Conservation (phyloP, 2,113 vertebrate species). For the Anguilla japonica region DNA sequence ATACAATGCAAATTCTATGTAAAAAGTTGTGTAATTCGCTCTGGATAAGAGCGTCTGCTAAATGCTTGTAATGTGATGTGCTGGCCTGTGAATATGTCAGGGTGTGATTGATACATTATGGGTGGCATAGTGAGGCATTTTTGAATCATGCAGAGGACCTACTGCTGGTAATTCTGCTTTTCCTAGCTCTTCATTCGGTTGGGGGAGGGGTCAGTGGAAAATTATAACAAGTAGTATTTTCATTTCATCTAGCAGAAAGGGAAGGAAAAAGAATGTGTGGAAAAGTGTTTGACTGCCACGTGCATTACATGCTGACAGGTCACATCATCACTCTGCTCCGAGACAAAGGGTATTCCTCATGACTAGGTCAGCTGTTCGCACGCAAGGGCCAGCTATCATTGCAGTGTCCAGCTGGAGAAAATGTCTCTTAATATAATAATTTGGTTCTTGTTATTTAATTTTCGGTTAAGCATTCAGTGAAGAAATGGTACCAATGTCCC, state of each 20-base stretch:
- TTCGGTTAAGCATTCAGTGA: background rate
- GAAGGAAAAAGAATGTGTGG: background rate
- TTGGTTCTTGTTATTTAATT: background rate
- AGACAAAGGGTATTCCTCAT: background rate
- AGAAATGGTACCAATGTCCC: background rate
- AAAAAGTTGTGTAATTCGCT: too few species aligned
- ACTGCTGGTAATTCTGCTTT: background rate
- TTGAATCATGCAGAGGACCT: background rate
- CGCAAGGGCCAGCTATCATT: background rate
- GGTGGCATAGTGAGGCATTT: background rate
- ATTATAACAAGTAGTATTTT: conserved; percentile 8
- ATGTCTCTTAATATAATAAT: background rate
- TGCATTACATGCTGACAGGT: background rate
- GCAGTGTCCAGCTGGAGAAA: background rate
- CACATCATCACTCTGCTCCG: background rate
- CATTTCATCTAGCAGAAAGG: background rate
- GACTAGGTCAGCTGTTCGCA: background rate
- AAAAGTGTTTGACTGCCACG: background rate
- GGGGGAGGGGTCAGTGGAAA: background rate
- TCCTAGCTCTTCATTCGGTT: background rate
- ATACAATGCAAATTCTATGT: too few species aligned
- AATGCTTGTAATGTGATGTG: too few species aligned
- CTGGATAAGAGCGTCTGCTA: too few species aligned
- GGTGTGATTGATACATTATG: background rate
- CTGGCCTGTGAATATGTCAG: background rate